phyloP scores from a whole-genome alignment of 1,140 invertebrate species.

The Drosophila truncata region DNA sequence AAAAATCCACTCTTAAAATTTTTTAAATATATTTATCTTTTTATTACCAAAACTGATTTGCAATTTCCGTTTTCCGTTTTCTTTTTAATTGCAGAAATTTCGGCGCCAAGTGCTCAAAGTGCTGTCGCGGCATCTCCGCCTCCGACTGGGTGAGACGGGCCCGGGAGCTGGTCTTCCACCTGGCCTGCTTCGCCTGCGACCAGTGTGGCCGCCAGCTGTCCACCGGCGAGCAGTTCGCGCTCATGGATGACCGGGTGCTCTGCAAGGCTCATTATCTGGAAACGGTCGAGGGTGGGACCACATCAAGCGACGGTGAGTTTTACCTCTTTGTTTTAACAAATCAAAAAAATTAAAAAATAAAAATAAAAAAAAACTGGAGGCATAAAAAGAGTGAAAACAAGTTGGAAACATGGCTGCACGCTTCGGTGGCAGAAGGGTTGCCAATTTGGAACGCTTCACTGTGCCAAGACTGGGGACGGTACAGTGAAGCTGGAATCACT shows the following conservation, averaged over 20 bases:
- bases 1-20: neutral
- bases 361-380: conserved; percentile 2
- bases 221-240: conserved; percentile 98
- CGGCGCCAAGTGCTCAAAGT: conserved; percentile 98
- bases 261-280: conserved; percentile 99
- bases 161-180: conserved; percentile 96
- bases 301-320: conserved; percentile 92
- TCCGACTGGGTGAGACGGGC: conserved; percentile 99
- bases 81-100: conserved; percentile 92
- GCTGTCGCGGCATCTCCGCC: conserved; percentile 95
- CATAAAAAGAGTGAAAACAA: conserved; percentile 52
- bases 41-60: conserved; percentile 30
- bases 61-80: conserved; percentile 50
- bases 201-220: conserved; percentile 98
- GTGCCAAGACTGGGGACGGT: conserved; percentile 17
- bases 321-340: neutral
- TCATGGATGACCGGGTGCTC: conserved; percentile 95
- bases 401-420: conserved; percentile 63
- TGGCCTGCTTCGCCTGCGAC: conserved; percentile 99
- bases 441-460: conserved; percentile 73
- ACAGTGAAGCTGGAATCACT: conserved; percentile 34
- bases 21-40: neutral
- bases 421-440: conserved; percentile 63
- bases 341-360: neutral
- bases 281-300: conserved; percentile 95